Percentiles rank a stretch among this genome's conserved stretches.
phyloP scores from a whole-genome alignment of 2,113 vertebrate genomes.

The Axis porcinus region DNA sequence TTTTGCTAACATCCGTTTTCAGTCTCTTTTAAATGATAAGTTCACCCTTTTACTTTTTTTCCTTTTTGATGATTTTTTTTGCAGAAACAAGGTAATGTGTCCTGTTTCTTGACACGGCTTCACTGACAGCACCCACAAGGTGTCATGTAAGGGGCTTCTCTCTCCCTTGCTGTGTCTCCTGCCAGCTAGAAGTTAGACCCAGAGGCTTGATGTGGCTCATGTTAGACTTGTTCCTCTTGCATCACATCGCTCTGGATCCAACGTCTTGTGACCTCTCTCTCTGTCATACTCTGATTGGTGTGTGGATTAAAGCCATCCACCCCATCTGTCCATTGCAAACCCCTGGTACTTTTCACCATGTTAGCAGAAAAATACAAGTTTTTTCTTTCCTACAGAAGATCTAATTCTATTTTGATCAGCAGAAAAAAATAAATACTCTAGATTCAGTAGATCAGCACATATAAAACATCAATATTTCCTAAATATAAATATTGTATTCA shows the following conservation, averaged over 20 bases:
- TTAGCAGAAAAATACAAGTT: not conserved
- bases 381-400: not conserved
- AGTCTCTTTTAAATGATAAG: not conserved
- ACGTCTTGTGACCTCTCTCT: not conserved
- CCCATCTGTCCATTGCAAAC: not conserved
- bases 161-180: not conserved
- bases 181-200: not conserved
- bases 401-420: not conserved
- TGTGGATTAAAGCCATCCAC: not conserved
- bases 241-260: not conserved
- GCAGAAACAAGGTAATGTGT: not conserved
- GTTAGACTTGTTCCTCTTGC: not conserved
- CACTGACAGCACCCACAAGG: not conserved
- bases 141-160: not conserved
- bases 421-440: not conserved
- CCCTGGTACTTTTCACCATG: not conserved
- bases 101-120: not conserved
- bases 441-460: not conserved
- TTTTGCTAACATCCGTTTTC: not conserved
- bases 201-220: not conserved
- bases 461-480: not conserved
- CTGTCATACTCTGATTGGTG: not conserved
- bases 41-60: not conserved
- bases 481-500: not conserved
- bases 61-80: not conserved